phyloP scores from a whole-genome alignment of 35 echinoderm and acorn worm genomes.

The Diadema setosum region DNA sequence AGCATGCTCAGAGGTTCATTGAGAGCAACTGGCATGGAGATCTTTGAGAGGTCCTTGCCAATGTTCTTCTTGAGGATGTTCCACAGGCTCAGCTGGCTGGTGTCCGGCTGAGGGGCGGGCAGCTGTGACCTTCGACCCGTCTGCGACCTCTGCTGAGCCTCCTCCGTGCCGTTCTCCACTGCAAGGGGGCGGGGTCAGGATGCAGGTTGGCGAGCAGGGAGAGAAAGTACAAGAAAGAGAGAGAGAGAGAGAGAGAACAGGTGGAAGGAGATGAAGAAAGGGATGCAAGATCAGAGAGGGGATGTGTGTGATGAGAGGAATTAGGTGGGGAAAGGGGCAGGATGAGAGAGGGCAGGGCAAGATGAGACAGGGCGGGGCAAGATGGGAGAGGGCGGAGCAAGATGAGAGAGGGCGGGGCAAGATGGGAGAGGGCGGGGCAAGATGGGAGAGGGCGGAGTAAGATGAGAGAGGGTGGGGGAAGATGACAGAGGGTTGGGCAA shows the following conservation, averaged over 20 bases:
- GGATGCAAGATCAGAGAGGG: not conserved
- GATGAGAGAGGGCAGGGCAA: not conserved
- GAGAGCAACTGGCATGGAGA: conserved; percentile 95
- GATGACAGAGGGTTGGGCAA: not conserved
- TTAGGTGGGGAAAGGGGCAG: not conserved
- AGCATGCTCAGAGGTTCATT: conserved; percentile 99
- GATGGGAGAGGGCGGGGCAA: not conserved
- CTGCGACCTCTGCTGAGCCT: conserved; percentile 64
- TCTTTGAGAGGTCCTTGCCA: conserved; percentile 93
- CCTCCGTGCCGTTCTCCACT: conserved; percentile 75
- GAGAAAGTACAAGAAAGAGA: not conserved
- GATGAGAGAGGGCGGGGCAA: not conserved
- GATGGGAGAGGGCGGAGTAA: no score
- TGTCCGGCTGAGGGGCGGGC: conserved; percentile 84
- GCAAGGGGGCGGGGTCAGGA: not conserved
- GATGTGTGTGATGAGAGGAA: not conserved
- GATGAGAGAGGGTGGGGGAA: not conserved
- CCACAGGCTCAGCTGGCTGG: conserved; percentile 91
- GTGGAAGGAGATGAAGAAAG: not conserved
- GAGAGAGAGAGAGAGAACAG: not conserved
- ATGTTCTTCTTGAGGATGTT: conserved; percentile 98
- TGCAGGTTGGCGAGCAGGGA: not conserved
- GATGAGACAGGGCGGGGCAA: not conserved
- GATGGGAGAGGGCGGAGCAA: not conserved
- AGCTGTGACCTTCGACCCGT: conserved; percentile 81